Evolutionary conservation across 1,140 invertebrate genomes (phyloP).

Genomic region (Mylabris phalerata): DNA sequence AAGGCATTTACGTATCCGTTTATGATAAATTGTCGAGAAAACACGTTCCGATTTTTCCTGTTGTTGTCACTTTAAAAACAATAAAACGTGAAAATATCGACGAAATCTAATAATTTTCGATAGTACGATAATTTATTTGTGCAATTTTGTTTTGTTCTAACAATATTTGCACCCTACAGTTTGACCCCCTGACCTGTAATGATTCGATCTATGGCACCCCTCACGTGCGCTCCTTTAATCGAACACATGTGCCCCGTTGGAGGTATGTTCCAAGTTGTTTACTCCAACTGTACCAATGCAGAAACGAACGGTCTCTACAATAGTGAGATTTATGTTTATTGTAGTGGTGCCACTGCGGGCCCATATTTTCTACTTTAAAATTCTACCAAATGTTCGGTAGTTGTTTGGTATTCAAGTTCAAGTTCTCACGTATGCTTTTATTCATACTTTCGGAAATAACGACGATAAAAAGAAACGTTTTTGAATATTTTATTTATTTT

Average conservation of each 20-base stretch:
- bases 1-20: no score
- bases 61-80: no score
- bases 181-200: constrained; percentile 5
- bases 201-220: constrained; percentile 6
- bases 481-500: no score
- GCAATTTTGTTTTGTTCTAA: background rate
- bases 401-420: background rate
- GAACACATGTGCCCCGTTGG: background rate
- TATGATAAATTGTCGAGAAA: no score
- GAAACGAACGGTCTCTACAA: background rate
- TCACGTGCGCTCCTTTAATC: constrained; percentile 5
- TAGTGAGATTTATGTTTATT: background rate
- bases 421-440: background rate
- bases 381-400: background rate
- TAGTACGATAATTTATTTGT: no score
- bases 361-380: no score
- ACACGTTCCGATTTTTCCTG: no score
- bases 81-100: no score
- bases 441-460: background rate
- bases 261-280: constrained; percentile 3
- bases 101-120: no score
- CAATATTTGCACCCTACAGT: constrained; percentile 12
- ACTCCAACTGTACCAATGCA: constrained; percentile 1
- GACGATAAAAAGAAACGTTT: no score
- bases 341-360: background rate